These are phyloP conservation scores for Thaumatotibia leucotreta DNA, from an alignment of 1,140 invertebrate genomes.

Conservation along the genomic window DNA sequence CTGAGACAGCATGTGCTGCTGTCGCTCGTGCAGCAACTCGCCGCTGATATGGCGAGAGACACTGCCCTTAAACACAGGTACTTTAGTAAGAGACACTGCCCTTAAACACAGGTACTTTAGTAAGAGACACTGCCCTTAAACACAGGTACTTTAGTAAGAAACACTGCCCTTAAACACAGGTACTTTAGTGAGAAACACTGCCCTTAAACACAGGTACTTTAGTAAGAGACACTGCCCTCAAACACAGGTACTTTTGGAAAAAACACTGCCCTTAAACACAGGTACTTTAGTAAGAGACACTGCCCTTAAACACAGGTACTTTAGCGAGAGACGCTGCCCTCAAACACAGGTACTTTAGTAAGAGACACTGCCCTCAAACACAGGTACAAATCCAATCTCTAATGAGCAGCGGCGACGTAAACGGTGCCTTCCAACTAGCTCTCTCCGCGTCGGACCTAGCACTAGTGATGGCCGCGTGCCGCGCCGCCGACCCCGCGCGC, in stretches of 20 bases:
- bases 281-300: too few species aligned
- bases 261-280: background rate
- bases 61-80: conserved; percentile 61
- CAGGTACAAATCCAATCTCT: too few species aligned
- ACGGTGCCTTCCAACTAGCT: conserved; percentile 93
- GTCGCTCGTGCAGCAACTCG: conserved; percentile 94
- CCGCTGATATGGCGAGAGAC: conserved; percentile 88
- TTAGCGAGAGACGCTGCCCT: too few species aligned
- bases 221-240: too few species aligned
- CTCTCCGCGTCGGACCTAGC: conserved; percentile 90
- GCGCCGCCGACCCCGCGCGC: conserved; percentile 84
- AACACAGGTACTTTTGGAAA: background rate
- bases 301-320: background rate
- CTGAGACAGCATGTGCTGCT: conserved; percentile 91
- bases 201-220: background rate
- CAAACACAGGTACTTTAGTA: conserved; percentile 66
- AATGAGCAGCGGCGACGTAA: too few species aligned
- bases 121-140: too few species aligned
- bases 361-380: conserved; percentile 79
- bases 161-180: background rate
- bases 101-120: background rate
- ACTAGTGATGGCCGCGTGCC: conserved; percentile 90
- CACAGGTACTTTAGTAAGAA: too few species aligned
- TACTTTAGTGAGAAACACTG: too few species aligned
- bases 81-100: too few species aligned